Percentiles rank a stretch among this genome's conserved stretches.
These are phyloP conservation scores for Gobio occitaniae DNA, from an alignment of 2,797 vertebrate species.

Conservation along the genomic window DNA sequence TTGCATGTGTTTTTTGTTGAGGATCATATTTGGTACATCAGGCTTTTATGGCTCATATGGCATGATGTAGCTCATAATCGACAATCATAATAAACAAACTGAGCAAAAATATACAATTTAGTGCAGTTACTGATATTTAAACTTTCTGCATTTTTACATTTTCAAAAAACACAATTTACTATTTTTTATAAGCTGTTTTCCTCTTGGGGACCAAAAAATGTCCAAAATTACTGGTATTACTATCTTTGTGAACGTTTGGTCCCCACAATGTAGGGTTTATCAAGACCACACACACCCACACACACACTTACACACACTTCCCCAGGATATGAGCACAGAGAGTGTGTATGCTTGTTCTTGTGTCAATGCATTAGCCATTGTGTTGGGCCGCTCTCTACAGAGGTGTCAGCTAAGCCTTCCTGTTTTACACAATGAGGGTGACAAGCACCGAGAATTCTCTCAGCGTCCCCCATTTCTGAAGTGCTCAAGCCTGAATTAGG, in stretches of 20 bases:
- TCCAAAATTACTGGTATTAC: background rate
- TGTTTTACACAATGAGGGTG: conserved; percentile 57
- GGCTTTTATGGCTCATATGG: background rate
- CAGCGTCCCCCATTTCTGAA: conserved; percentile 29
- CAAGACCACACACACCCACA: background rate
- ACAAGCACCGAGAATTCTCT: conserved; percentile 54
- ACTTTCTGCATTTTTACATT: background rate
- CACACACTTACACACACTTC: conserved; percentile 8
- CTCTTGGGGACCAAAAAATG: background rate
- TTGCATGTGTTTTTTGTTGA: background rate
- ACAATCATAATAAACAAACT: background rate
- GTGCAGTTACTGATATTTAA: background rate
- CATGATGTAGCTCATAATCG: background rate
- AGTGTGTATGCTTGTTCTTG: conserved; percentile 32
- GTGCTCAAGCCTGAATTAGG: conserved; percentile 25
- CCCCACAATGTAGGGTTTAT: background rate
- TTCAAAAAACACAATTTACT: background rate
- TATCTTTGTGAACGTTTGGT: background rate
- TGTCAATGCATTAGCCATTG: conserved; percentile 53
- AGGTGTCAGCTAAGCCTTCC: conserved; percentile 61
- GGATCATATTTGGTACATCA: background rate
- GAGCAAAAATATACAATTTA: background rate
- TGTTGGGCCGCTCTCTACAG: conserved; percentile 51
- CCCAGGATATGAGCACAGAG: conserved; percentile 45
- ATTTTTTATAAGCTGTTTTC: background rate